These are phyloP conservation scores for Etheostoma nigrum DNA, from an alignment of 2,797 vertebrate species.

Conservation along the genomic window DNA sequence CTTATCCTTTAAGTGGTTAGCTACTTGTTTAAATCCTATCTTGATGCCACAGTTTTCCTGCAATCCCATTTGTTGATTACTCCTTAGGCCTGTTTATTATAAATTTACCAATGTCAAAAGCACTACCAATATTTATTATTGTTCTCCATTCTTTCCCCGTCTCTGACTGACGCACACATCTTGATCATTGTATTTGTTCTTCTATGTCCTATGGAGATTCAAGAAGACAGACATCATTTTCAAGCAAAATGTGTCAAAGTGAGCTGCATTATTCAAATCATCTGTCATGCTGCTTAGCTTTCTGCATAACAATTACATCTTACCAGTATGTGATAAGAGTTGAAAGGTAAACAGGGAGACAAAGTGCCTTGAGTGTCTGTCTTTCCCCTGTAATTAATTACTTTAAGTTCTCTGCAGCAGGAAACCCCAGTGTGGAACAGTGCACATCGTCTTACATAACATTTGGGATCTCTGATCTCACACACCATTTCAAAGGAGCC, in stretches of 20 bases:
- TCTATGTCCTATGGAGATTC: not conserved
- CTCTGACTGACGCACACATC: not conserved
- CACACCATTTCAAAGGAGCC: conserved; percentile 81
- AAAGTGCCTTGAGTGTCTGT: conserved; percentile 36
- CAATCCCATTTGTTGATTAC: conserved; percentile 25
- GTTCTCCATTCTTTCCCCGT: not conserved
- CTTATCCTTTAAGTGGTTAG: conserved; percentile 9
- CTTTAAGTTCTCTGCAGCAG: conserved; percentile 74
- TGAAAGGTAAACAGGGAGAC: conserved; percentile 46
- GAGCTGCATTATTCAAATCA: conserved; percentile 33
- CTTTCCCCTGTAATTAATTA: conserved; percentile 73
- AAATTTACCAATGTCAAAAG: not conserved
- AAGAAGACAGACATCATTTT: not conserved
- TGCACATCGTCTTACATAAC: conserved; percentile 82
- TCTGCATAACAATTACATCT: conserved; percentile 41
- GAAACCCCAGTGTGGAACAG: conserved; percentile 83
- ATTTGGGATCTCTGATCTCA: conserved; percentile 78
- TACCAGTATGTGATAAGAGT: conserved; percentile 38
- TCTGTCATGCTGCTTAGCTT: conserved; percentile 23
- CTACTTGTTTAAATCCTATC: conserved; percentile 18
- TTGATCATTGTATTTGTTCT: not conserved
- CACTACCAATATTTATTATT: not conserved
- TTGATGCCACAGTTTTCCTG: conserved; percentile 16
- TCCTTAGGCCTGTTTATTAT: not conserved
- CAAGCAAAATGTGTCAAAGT: conserved; percentile 22